phyloP scores from a whole-genome alignment of 2,888 invertebrate species.

The Leptinotarsa haldemani region DNA sequence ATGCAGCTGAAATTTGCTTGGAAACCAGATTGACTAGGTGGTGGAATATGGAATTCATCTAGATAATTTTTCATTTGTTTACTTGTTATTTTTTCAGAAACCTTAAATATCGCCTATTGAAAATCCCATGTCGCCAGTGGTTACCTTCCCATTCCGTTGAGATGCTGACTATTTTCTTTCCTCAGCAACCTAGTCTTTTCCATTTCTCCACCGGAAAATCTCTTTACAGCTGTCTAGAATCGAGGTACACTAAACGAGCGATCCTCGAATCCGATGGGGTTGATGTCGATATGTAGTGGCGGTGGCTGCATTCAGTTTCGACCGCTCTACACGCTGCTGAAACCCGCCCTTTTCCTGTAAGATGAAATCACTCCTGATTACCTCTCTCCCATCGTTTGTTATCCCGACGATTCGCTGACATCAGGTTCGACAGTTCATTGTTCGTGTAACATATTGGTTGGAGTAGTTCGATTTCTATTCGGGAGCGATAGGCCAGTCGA shows the following conservation, averaged over 20 bases:
- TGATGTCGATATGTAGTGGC: constrained; percentile 50
- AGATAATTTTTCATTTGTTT: no score
- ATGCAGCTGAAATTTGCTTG: no score
- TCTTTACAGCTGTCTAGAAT: constrained; percentile 41
- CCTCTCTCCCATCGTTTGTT: constrained; percentile 63
- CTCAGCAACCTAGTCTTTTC: background rate
- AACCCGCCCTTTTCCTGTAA: constrained; percentile 66
- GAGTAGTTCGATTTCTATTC: constrained; percentile 32
- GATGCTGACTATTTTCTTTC: background rate
- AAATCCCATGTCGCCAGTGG: no score
- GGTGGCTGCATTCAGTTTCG: constrained; percentile 48
- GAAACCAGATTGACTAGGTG: no score
- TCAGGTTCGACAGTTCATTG: constrained; percentile 66
- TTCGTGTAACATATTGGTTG: constrained; percentile 64
- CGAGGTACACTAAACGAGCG: constrained; percentile 46
- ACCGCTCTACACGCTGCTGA: constrained; percentile 60
- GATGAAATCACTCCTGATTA: constrained; percentile 66
- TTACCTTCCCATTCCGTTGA: background rate
- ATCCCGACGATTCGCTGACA: constrained; percentile 65
- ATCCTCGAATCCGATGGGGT: constrained; percentile 44
- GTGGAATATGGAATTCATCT: no score
- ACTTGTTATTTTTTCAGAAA: no score
- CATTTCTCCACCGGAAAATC: constrained; percentile 8
- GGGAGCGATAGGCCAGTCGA: constrained; percentile 12
- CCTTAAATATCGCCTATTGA: no score